Evolutionary conservation across 2,113 vertebrate genomes (phyloP), one percentile per base, ranked within the genome.

Genomic region (Cairina moschata): DNA sequence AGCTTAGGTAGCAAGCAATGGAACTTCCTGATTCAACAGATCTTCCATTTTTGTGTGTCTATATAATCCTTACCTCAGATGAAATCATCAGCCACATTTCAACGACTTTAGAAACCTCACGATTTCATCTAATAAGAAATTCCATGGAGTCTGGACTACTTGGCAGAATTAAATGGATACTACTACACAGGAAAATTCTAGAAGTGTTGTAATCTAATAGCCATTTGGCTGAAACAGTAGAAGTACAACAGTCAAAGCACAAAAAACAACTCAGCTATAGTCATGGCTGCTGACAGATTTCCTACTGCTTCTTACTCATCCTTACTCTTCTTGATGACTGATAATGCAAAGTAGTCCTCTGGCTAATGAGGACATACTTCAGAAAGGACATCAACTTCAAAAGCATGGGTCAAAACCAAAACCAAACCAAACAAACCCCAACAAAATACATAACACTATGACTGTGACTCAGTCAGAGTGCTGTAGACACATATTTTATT

Each of bases 401-500:
- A 79, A 17, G n/a, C 13, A 71, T 31, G 81, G 66, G 20, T 4
- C 80, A 17, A 88, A 55, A 56, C 34, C 46, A 15, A 62, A 36
- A 4, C 21, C 13, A 12, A 28, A 66, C 13, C 2, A 48, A 59
- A 29, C 40, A 40, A 40, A 40, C 40, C 40, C 40, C n/a, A 26
- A 28, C 17, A 25, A 26, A 46, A 34, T 26, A 38, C 25, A 28
- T 15, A 62, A 38, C 34, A 38, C 59, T 26, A 28, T 38, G 12
- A 8, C 0, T 74, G 6, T 8, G 6, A 40, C 21, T 65, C 14
- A 83, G 15, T 40, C 13, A 71, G 5, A 83, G 26, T 18, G 67
- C 28, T 36, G 21, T 0, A 78, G 14, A 38, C 2, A 36, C 5
- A 44, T 1, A 6, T 12, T 6, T 16, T 28, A n/a, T 23, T 34